phyloP scores from a whole-genome alignment of 2,888 invertebrate genomes.

The Belgica antarctica region DNA sequence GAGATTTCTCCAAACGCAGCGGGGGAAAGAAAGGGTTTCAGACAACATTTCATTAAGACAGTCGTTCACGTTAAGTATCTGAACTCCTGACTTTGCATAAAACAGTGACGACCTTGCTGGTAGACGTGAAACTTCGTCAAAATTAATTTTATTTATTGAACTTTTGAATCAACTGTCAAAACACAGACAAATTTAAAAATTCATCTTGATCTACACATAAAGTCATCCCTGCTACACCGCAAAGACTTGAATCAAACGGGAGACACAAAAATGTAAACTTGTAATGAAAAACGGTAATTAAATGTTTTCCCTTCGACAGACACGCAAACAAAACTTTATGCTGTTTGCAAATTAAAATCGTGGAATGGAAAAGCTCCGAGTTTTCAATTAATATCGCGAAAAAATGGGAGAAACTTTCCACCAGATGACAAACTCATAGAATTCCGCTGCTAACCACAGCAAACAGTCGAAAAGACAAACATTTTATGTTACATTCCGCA shows the following conservation, averaged over 20 bases:
- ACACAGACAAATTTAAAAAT: too few relatives aligned
- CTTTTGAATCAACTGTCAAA: too few relatives aligned
- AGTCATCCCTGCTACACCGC: too few relatives aligned
- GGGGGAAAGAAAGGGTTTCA: too few relatives aligned
- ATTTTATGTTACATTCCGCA: constrained; percentile 32
- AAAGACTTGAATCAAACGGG: background rate
- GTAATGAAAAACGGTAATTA: constrained; percentile 43
- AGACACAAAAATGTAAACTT: constrained; percentile 22
- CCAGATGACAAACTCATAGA: background rate
- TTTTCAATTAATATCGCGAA: constrained; percentile 3
- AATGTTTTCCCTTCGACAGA: constrained; percentile 24
- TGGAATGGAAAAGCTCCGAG: constrained; percentile 17
- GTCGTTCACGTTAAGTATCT: background rate
- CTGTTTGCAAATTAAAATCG: constrained; percentile 37
- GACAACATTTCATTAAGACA: too few relatives aligned
- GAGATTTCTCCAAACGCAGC: background rate
- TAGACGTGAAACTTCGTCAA: too few relatives aligned
- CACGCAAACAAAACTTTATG: constrained; percentile 11
- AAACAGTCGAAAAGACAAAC: constrained; percentile 1
- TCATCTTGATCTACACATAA: too few relatives aligned
- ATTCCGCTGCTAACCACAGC: background rate
- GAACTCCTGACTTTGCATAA: too few relatives aligned
- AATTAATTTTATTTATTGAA: too few relatives aligned
- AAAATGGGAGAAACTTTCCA: background rate
- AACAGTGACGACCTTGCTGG: too few relatives aligned